phyloP scores from a whole-genome alignment of 2,797 vertebrate genomes.

The Acanthornis magna region DNA sequence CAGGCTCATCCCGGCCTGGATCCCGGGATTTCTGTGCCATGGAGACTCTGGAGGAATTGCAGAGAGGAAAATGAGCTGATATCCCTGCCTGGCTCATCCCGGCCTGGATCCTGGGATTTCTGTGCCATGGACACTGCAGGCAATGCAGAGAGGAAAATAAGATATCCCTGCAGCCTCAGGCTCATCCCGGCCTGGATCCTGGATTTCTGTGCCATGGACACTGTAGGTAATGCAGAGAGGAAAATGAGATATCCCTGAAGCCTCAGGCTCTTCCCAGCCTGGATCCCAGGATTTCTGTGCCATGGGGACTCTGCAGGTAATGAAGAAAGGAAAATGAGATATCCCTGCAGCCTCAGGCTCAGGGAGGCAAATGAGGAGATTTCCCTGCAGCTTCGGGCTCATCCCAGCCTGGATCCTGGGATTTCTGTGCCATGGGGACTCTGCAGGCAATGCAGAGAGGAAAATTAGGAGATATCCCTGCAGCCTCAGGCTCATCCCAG shows the following conservation, averaged over 20 bases:
- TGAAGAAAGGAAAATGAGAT: too few relatives aligned
- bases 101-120: slow-evolving; percentile 83
- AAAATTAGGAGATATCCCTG: too few relatives aligned
- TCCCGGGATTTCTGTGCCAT: slow-evolving; percentile 80
- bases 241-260: slow-evolving; percentile 83
- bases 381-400: too few relatives aligned
- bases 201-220: slow-evolving; percentile 75
- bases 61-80: slow-evolving; percentile 82
- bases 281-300: slow-evolving; percentile 83
- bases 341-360: too few relatives aligned
- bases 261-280: slow-evolving; percentile 81
- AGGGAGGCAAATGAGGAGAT: too few relatives aligned
- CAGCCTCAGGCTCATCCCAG: too few relatives aligned
- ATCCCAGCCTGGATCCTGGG: too few relatives aligned
- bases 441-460: too few relatives aligned
- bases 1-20: slow-evolving; percentile 82
- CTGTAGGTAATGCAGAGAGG: slow-evolving; percentile 81
- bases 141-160: slow-evolving; percentile 80
- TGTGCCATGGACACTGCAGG: slow-evolving; percentile 68
- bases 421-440: too few relatives aligned
- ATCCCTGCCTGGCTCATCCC: slow-evolving; percentile 79
- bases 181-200: slow-evolving; percentile 81
- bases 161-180: slow-evolving; percentile 83
- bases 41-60: slow-evolving; percentile 75
- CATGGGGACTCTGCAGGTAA: not conserved